These are phyloP conservation scores for Bombyx mandarina DNA, from an alignment of 1,140 invertebrate species.

Conservation along the genomic window DNA sequence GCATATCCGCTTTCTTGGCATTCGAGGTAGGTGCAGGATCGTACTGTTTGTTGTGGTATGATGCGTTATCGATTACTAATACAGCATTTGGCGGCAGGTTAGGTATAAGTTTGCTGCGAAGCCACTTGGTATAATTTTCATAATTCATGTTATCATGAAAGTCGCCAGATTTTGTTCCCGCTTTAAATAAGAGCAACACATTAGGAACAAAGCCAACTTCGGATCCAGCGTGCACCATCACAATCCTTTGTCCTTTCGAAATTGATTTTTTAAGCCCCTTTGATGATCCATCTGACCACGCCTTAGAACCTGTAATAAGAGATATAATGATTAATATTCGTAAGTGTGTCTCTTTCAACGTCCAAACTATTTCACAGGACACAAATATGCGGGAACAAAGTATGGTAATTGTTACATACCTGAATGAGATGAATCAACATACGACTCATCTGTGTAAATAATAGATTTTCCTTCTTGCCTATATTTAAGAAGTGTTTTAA, in stretches of 20 bases:
- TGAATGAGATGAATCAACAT: too few relatives aligned
- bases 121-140: neutral
- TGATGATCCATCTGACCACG: neutral
- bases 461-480: too few relatives aligned
- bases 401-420: too few relatives aligned
- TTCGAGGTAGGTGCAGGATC: conserved; percentile 5
- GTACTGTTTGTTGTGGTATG: conserved; percentile 5
- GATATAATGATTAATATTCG: too few relatives aligned
- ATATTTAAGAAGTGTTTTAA: too few relatives aligned
- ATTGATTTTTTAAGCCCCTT: conserved; percentile 3
- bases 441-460: too few relatives aligned
- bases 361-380: too few relatives aligned
- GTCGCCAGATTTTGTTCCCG: conserved; percentile 3
- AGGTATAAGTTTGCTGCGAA: neutral
- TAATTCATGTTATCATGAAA: conserved; percentile 1
- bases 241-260: conserved; percentile 2
- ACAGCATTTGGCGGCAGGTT: conserved; percentile 1
- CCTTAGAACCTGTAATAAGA: too few relatives aligned
- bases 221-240: conserved; percentile 2
- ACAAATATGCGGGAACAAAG: too few relatives aligned
- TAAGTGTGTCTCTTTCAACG: too few relatives aligned
- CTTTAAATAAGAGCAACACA: conserved; percentile 2
- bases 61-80: conserved; percentile 3
- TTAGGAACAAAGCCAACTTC: conserved; percentile 1
- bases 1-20: conserved; percentile 7